Conservation (phyloP, 2,113 vertebrate species). For the Acanthisitta chloris region DNA sequence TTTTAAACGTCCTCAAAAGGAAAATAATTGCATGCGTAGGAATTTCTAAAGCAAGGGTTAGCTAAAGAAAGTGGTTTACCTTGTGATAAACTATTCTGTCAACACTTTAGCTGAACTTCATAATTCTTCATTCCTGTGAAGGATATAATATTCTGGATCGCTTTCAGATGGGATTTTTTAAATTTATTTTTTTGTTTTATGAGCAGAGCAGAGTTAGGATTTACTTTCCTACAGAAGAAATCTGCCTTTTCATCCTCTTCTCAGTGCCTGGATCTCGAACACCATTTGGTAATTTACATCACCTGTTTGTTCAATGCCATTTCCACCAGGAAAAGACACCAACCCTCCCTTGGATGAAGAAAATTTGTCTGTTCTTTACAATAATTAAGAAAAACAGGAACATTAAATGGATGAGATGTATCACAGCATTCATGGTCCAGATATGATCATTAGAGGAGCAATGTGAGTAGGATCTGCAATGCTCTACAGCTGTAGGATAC, state of each 20-base stretch:
- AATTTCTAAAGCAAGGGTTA: not conserved
- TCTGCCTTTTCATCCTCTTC: not conserved
- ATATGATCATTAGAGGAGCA: not conserved
- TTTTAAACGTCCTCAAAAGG: not conserved
- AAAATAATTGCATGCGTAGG: not conserved
- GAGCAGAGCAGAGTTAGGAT: not conserved
- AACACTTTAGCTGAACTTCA: conserved; percentile 5
- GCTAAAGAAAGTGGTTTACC: not conserved
- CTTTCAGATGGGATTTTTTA: not conserved
- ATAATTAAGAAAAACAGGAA: not conserved
- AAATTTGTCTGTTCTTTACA: not conserved
- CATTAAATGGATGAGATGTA: not conserved
- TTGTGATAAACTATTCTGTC: conserved; percentile 38
- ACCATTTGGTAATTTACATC: not conserved
- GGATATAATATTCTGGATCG: not conserved
- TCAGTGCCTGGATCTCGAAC: not conserved
- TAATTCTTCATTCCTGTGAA: conserved; percentile 11
- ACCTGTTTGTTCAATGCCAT: not conserved
- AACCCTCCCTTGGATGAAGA: not conserved
- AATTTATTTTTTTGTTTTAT: not conserved
- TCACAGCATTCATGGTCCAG: not conserved
- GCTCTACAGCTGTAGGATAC: not conserved
- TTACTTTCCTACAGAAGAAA: not conserved
- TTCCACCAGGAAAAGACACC: not conserved
- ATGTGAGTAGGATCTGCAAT: not conserved